Evolutionary conservation across 2,797 vertebrate genomes (phyloP).

Genomic region (Alauda arvensis): DNA sequence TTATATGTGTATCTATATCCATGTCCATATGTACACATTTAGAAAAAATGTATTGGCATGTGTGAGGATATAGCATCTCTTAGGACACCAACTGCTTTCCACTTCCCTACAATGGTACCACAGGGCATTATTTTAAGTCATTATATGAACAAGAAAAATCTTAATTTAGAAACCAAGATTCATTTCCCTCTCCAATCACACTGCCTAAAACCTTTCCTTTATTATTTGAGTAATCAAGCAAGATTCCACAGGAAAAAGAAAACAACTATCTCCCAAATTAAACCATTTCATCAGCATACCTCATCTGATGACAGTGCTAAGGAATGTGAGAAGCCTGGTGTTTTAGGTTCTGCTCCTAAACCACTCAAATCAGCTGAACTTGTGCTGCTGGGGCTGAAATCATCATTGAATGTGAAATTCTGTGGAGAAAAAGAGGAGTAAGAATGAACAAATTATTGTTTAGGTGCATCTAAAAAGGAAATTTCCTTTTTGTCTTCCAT

Average conservation of each 20-base stretch:
- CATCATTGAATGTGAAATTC: slow-evolving; percentile 82
- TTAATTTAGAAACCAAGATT: background rate
- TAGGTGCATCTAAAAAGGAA: background rate
- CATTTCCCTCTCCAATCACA: background rate
- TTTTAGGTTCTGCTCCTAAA: slow-evolving; percentile 80
- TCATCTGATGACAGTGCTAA: slow-evolving; percentile 87
- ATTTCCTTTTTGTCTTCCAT: background rate
- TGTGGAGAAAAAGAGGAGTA: slow-evolving; percentile 60
- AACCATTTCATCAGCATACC: slow-evolving; percentile 68
- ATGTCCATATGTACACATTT: background rate
- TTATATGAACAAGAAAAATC: background rate
- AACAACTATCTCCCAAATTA: background rate
- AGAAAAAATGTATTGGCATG: background rate
- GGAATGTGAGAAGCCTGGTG: slow-evolving; percentile 78
- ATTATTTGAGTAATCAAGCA: background rate
- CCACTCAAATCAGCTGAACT: slow-evolving; percentile 91
- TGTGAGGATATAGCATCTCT: background rate
- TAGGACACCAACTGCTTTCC: background rate
- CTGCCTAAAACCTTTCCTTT: background rate
- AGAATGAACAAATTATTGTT: background rate
- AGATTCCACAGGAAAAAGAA: background rate
- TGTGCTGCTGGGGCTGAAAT: slow-evolving; percentile 90
- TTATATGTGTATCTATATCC: background rate
- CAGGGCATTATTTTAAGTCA: background rate
- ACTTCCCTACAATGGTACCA: fast-evolving